Base-by-base conservation (phyloP, 2,113 vertebrate species). In the Colossoma macropomum region DNA sequence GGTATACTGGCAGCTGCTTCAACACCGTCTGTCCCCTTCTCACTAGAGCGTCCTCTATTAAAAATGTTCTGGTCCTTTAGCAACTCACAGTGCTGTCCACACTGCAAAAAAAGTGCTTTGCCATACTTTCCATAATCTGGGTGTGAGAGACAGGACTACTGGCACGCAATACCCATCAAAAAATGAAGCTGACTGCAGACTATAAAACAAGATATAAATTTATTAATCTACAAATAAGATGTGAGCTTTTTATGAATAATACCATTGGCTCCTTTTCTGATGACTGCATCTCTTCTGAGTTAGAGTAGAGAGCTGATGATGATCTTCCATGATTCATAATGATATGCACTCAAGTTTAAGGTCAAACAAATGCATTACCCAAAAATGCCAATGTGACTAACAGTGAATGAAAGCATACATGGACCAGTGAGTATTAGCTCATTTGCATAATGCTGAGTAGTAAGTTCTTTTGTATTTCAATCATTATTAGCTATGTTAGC, bases 381-480 rank as follows among this genome's bases (percentile, higher is more conserved):
- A 23, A 69, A 34, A 34, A 38, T 69, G 63, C 48, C 34, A 79
- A 69, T 79, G 48, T 38, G 19, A 38, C 62, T 50, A 50, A 78
- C 59, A 48, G 27, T 62, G n/a, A 16, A 45, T 77, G 75, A 66
- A 77, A 30, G 17, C 45, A 11, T 79, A 54, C 48, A 54, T 38
- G 66, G 28, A 32, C 48, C 45, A 79, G 45, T 54, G 76, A 78
- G 4, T 38, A 78, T 2, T 0, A 7, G 6, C 76, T 65, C 19
- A 68, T 78, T 68, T 78, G 45, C 76, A 78, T 68, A 78, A 28
- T 56, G 23, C 77, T 69, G 23, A 54, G 60, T 69, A 30, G 28
- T 23, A 56, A 34, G 48, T 19, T 17, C 11, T 54, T 25, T 23
- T 68, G 30, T 19, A 68, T 66, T 66, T 52, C 6, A 66, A 52